Percentiles rank a stretch among this genome's conserved stretches.
These are phyloP conservation scores for Rhinolophus sinicus DNA, from an alignment of 2,113 vertebrate genomes.

Conservation along the genomic window DNA sequence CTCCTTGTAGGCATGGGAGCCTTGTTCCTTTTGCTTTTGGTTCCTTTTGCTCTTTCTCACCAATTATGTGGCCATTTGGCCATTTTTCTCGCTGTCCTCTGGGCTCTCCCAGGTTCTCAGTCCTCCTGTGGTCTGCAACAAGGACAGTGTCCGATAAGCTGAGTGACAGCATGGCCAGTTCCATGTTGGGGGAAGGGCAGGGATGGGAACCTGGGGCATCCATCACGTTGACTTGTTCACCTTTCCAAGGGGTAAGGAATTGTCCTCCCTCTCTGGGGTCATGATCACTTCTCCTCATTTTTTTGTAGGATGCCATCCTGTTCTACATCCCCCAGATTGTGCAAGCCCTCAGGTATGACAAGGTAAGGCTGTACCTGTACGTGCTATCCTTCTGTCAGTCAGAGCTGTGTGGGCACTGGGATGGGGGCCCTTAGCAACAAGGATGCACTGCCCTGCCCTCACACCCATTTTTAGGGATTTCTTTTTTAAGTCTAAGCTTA, in stretches of 20 bases:
- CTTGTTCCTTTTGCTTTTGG: neutral
- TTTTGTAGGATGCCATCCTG: conserved; percentile 94
- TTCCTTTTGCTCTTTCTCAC: neutral
- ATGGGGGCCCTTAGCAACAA: neutral
- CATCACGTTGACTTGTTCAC: neutral
- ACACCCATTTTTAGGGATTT: neutral
- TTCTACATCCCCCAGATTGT: conserved; percentile 99
- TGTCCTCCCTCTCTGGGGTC: neutral
- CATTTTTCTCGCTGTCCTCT: neutral
- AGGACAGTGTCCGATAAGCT: neutral
- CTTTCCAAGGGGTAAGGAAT: neutral
- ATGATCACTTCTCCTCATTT: neutral
- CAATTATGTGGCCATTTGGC: neutral
- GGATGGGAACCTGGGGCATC: neutral
- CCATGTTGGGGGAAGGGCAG: neutral
- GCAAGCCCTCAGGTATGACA: conserved; percentile 97
- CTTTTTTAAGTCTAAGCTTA: neutral
- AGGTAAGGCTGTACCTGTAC: conserved; percentile 85
- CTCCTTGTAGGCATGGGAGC: neutral
- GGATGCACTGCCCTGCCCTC: neutral
- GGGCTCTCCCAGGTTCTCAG: neutral
- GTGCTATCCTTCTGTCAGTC: neutral
- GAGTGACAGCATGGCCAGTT: neutral
- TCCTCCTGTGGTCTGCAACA: neutral
- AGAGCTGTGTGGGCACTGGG: neutral